These are phyloP conservation scores for Melanargia galathea DNA, from an alignment of 2,888 invertebrate species.

Conservation along the genomic window DNA sequence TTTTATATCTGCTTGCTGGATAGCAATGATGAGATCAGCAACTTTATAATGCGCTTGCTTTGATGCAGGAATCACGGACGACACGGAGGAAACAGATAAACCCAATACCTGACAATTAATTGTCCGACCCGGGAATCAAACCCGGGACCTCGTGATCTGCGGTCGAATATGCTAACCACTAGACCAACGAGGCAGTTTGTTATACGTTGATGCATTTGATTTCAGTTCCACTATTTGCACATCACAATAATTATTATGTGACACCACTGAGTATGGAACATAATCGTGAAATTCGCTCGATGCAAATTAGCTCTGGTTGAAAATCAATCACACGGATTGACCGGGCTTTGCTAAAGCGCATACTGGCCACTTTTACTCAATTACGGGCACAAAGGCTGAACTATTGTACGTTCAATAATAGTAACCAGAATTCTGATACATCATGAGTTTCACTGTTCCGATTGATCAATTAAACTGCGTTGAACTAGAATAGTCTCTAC, in stretches of 20 bases:
- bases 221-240: background rate
- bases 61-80: too few relatives aligned
- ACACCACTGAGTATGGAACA: background rate
- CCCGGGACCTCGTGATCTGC: too few relatives aligned
- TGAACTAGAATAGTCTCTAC: background rate
- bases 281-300: background rate
- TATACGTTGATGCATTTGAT: background rate
- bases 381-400: slow-evolving; percentile 10
- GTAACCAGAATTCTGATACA: background rate
- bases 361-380: slow-evolving; percentile 13
- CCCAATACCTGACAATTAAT: too few relatives aligned
- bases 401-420: slow-evolving; percentile 9
- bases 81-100: too few relatives aligned
- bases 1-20: too few relatives aligned
- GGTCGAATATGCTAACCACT: too few relatives aligned
- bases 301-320: slow-evolving; percentile 2
- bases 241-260: background rate
- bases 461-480: background rate
- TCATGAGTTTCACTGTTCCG: background rate
- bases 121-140: too few relatives aligned
- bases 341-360: slow-evolving; percentile 2
- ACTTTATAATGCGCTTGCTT: too few relatives aligned
- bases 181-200: too few relatives aligned
- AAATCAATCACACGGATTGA: slow-evolving; percentile 6
- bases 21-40: too few relatives aligned